Percentiles rank a stretch among this genome's conserved stretches.
These are phyloP conservation scores for Limnephilus marmoratus DNA, from an alignment of 2,888 invertebrate species.

Conservation along the genomic window DNA sequence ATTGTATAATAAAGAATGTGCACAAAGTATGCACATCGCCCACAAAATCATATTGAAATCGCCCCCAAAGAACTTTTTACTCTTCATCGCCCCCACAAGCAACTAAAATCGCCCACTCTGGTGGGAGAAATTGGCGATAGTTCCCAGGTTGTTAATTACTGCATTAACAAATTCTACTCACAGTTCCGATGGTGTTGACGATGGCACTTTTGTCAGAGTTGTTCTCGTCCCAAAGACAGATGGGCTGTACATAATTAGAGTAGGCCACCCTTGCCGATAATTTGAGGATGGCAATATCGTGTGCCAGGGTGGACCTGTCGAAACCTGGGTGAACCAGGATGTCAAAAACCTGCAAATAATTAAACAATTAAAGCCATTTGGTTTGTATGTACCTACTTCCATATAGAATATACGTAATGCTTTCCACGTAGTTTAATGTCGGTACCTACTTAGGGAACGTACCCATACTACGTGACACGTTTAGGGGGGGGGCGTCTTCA, in stretches of 20 bases:
- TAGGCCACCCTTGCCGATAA: constrained; percentile 65
- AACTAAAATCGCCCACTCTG: no score
- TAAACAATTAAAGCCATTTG: neutral
- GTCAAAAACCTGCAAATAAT: constrained; percentile 57
- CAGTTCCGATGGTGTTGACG: constrained; percentile 67
- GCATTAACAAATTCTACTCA: constrained; percentile 66
- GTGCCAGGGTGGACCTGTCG: constrained; percentile 57
- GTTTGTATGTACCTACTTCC: neutral
- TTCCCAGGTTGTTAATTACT: no score
- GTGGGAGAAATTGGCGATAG: no score
- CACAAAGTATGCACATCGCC: no score
- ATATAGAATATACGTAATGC: neutral
- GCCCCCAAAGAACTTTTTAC: no score
- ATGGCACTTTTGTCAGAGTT: constrained; percentile 67
- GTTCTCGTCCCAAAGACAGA: constrained; percentile 69
- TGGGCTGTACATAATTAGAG: constrained; percentile 68
- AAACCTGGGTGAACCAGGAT: constrained; percentile 64
- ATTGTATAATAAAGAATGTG: no score
- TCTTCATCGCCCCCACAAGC: no score
- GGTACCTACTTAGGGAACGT: no score
- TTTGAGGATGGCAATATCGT: constrained; percentile 68
- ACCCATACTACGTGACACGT: no score
- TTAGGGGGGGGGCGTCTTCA: no score
- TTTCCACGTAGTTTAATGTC: no score
- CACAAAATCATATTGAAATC: no score